Conservation (phyloP, 2,113 vertebrate species). For the Rostratula benghalensis region DNA sequence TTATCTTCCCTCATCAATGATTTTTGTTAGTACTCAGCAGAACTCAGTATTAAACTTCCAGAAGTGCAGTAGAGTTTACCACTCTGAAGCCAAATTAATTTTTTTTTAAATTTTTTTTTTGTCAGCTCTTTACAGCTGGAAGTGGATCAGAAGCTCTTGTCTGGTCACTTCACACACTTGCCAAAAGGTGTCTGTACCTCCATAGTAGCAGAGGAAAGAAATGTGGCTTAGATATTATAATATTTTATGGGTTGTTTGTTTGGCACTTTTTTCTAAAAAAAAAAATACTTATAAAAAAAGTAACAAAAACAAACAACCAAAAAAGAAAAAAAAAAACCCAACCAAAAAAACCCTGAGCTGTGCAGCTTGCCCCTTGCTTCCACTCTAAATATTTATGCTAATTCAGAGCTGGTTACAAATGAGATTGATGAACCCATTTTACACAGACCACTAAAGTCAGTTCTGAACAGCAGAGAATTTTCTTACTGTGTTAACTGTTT, state of each 20-base stretch:
- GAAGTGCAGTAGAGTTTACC: not conserved
- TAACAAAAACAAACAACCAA: no score
- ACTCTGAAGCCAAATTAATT: not conserved
- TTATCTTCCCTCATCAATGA: not conserved
- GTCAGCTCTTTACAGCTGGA: not conserved
- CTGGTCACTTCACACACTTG: not conserved
- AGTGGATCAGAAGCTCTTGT: not conserved
- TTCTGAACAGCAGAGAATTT: not conserved
- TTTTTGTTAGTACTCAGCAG: not conserved
- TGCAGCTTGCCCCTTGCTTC: not conserved
- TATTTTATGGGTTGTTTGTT: not conserved
- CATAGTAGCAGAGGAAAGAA: not conserved
- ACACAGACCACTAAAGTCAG: not conserved
- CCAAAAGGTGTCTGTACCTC: not conserved
- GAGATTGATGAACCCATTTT: not conserved
- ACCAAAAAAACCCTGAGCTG: no score
- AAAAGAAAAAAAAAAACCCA: not conserved
- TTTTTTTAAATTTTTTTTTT: not conserved
- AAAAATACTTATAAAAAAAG: no score
- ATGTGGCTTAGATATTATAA: not conserved
- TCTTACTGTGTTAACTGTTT: not conserved
- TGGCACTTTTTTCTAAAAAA: not conserved
- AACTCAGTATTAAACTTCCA: not conserved
- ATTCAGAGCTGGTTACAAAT: not conserved
- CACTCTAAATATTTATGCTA: not conserved